Base-by-base conservation (phyloP, 2,888 invertebrate genomes). In the Tyria jacobaeae region DNA sequence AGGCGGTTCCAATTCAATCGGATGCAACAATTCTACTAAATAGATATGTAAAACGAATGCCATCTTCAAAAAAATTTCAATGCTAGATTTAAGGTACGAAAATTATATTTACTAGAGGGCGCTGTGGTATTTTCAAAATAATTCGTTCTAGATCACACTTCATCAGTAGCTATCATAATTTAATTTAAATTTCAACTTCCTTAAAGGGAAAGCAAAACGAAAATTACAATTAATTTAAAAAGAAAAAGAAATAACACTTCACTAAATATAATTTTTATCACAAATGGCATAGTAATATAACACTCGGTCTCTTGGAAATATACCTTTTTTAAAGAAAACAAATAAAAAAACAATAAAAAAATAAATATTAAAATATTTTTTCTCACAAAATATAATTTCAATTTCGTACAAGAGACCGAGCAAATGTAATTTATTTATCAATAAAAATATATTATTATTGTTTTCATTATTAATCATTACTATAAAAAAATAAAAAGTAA, bases 401-500 rank as follows among this genome's bases (percentile, higher is more conserved):
- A 59, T 58, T 56, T 39, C 55, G 24, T 17, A 63, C 64, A 53
- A 66, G 68, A 72, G 75, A 66, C 66, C 75, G 54, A 48, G 64
- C 31, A 52, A 52, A 56, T 41, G 12, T 50, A 17, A 60, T 60
- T 53, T 10, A n/a, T 63, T 63, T 62, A 73, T 68, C 62, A 78
- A 67, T 72, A 75, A 72, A 71, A 56, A 56, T 56, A 56, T 76
- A 76, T 76, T 76, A 79, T 76, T 60, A 68, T 63, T 60, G 55
- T 66, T 60, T n/a, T 62, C 31, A 62, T 69, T 78, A 67, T 68
- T 60, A 63, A 60, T 73, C 66, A 62, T 70, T 57, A 67, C 64
- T 65, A 76, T 66, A 70, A 71, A 79, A 80, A 81, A 75, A 75
- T 75, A 75, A 68, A 76, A 77, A 82, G 79, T 81, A 80, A n/a